Evolutionary conservation across 1,140 invertebrate genomes (phyloP).

Genomic region (Delia radicum): DNA sequence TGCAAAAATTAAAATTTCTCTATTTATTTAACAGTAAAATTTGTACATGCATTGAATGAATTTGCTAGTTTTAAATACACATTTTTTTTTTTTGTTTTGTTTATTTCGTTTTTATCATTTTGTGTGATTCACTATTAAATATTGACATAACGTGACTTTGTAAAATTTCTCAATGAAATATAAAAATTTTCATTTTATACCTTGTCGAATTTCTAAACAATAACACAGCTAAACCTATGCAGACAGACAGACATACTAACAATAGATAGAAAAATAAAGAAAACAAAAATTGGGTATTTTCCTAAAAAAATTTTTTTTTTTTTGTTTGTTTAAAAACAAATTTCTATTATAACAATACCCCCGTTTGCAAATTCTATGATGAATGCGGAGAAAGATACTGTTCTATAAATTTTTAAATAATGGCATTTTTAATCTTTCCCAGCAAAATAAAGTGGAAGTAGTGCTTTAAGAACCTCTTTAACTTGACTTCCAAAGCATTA

Average conservation of each 20-base stretch:
- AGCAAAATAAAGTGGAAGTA: too few species aligned
- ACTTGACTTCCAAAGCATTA: too few species aligned
- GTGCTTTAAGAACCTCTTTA: too few species aligned
- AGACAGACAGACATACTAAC: not conserved
- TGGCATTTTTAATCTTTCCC: too few species aligned
- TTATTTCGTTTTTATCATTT: too few species aligned
- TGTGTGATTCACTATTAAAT: not conserved
- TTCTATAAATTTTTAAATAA: too few species aligned
- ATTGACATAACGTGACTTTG: slow-evolving; percentile 13
- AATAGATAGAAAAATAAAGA: not conserved
- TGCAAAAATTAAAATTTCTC: not conserved
- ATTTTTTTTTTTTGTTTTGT: not conserved
- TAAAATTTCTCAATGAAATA: slow-evolving; percentile 13
- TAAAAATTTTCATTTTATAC: not conserved
- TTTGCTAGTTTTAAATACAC: not conserved
- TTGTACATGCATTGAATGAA: not conserved
- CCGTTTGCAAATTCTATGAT: too few species aligned
- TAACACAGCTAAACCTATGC: not conserved
- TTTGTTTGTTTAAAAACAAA: too few species aligned
- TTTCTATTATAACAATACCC: too few species aligned
- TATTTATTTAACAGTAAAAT: not conserved
- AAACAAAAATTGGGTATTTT: not conserved
- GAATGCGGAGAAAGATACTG: too few species aligned
- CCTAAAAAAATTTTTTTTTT: too few species aligned
- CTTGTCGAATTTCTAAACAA: not conserved